phyloP scores from a whole-genome alignment of 1,140 invertebrate species.

The Bradysia coprophila region DNA sequence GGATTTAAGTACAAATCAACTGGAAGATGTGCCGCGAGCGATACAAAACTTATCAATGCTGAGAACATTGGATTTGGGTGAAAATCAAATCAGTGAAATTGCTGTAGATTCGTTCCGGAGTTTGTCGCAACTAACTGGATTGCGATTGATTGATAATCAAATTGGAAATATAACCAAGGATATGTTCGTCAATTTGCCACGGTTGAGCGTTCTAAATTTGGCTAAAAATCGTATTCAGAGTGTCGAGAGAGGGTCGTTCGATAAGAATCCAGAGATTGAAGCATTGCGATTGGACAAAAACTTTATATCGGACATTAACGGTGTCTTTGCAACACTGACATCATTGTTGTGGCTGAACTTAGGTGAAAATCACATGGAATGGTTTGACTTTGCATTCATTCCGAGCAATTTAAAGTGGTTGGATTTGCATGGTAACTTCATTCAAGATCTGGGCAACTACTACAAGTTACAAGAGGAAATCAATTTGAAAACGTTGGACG shows the following conservation, averaged over 20 bases:
- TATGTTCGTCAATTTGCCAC: constrained; percentile 49
- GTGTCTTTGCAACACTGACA: constrained; percentile 50
- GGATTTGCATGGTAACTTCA: constrained; percentile 64
- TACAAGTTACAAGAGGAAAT: constrained; percentile 40
- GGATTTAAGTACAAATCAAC: constrained; percentile 62
- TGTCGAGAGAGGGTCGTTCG: constrained; percentile 56
- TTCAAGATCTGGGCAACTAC: constrained; percentile 54
- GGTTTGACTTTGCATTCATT: constrained; percentile 65
- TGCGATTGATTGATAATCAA: constrained; percentile 64
- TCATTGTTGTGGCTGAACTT: constrained; percentile 67
- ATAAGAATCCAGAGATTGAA: constrained; percentile 51
- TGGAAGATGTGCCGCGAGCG: constrained; percentile 51
- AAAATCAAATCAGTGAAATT: constrained; percentile 58
- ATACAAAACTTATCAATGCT: constrained; percentile 54
- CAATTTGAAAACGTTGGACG: constrained; percentile 49
- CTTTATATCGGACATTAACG: constrained; percentile 53
- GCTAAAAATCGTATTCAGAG: constrained; percentile 60
- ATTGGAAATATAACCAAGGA: constrained; percentile 52
- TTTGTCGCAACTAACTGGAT: constrained; percentile 52
- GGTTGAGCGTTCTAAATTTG: constrained; percentile 60
- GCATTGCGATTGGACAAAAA: constrained; percentile 66
- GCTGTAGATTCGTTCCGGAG: constrained; percentile 52
- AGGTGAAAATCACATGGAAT: constrained; percentile 60
- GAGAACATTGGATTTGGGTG: constrained; percentile 60
- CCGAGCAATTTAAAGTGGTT: constrained; percentile 61